These are phyloP conservation scores for Phacellophora camtschatica DNA, from an alignment of 30 jellyfish, hydroid and myxozoan species.

Conservation along the genomic window DNA sequence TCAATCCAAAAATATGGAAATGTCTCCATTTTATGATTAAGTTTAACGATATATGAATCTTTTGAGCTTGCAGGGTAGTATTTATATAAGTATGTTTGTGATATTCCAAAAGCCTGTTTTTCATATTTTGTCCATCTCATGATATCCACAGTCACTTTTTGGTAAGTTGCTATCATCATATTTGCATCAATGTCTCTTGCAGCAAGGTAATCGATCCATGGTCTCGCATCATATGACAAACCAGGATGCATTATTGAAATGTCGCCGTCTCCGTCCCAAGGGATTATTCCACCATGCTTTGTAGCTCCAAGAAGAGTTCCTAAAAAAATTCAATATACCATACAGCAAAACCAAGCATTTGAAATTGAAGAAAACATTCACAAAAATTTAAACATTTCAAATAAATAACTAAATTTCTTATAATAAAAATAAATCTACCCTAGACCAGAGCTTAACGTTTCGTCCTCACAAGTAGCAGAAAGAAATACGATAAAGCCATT, in stretches of 20 bases:
- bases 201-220: constrained; percentile 26
- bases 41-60: constrained; percentile 59
- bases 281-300: constrained; percentile 49
- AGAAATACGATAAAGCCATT: no score
- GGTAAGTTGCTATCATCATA: constrained; percentile 75
- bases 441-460: no score
- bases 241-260: constrained; percentile 56
- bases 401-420: no score
- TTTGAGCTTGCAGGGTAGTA: constrained; percentile 72
- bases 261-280: constrained; percentile 97
- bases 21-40: constrained; percentile 58
- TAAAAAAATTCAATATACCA: no score
- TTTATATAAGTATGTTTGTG: constrained; percentile 25
- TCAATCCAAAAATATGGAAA: constrained; percentile 68
- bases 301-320: constrained; percentile 92
- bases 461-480: no score
- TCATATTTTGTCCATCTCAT: constrained; percentile 66
- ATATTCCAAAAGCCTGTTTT: neutral
- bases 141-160: constrained; percentile 55
- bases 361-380: no score
- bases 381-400: no score
- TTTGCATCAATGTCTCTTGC: constrained; percentile 69
- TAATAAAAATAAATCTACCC: no score
- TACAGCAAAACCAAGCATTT: no score
- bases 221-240: neutral